phyloP scores from a whole-genome alignment of 2,888 invertebrate species.

The Automeris io region DNA sequence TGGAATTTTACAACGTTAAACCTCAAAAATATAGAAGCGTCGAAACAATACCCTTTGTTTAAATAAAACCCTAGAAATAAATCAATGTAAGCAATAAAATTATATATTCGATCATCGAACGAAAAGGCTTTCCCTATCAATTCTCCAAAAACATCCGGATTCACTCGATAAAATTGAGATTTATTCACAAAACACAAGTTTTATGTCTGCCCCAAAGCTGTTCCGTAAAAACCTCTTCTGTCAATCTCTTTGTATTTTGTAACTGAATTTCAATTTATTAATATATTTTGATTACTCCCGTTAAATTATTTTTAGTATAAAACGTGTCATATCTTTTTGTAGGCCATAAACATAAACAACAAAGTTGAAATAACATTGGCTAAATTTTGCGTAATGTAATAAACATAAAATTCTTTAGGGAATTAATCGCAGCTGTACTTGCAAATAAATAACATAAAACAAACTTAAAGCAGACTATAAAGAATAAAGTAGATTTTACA shows the following conservation, averaged over 20 bases:
- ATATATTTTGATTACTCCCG: constrained; percentile 35
- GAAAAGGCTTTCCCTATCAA: constrained; percentile 23
- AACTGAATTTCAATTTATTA: constrained; percentile 61
- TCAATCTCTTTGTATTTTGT: constrained; percentile 57
- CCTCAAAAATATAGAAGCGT: no score
- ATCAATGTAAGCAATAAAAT: constrained; percentile 9
- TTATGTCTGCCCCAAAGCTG: constrained; percentile 39
- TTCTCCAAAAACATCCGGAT: constrained; percentile 42
- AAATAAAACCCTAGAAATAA: neutral
- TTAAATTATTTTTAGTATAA: no score
- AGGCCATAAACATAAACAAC: no score
- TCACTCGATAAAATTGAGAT: constrained; percentile 47
- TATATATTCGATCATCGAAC: constrained; percentile 21
- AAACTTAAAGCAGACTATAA: constrained; percentile 34
- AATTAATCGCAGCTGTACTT: constrained; percentile 18
- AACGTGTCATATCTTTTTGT: no score
- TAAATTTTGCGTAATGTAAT: constrained; percentile 10
- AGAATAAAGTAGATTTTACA: constrained; percentile 57
- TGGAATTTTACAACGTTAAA: no score
- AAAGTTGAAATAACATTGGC: neutral
- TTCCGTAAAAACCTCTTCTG: constrained; percentile 56
- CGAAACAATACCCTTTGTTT: no score
- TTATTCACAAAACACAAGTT: constrained; percentile 47
- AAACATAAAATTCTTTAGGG: constrained; percentile 32
- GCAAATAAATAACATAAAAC: constrained; percentile 25